Base-by-base conservation (phyloP, 2,113 vertebrate genomes). In the Tichodroma muraria region DNA sequence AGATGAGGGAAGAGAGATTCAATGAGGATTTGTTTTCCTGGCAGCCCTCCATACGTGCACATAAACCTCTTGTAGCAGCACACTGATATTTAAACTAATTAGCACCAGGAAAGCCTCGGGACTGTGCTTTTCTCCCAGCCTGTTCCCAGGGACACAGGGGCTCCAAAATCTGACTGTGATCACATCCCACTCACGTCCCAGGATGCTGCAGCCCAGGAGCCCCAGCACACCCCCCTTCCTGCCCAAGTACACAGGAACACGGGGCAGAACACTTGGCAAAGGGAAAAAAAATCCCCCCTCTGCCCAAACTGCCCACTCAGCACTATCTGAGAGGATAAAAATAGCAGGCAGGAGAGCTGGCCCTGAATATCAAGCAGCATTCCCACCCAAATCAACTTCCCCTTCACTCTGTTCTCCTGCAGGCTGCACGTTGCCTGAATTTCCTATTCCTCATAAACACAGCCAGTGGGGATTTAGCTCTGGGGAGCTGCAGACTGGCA, bases 261-360 rank as follows among this genome's bases (percentile, higher is more conserved):
- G 27, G 85, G 70, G 87, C 93, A 89, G 91, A 90, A 79, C 92
- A 95, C 72, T 77, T 83, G 64, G 83, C 87, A 87, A 75, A 82
- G 11, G 56, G 53, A 45, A 81, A 79, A 57, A 76, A 57, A 50
- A 40, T 13, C 47, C 11, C 85, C 88, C 87, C 83, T 44, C 90
- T 47, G 80, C 88, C 64, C 42, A 85, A 97, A 95, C 10, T 49
- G 89, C 95, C 84, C 80, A 64, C 75, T 97, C 95, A 96, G 96
- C 95, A 93, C 54, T 86, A 35, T 27, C 50, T 54, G 18, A 65
- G 81, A 37, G 73, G 91, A 72, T 90, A 96, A 96, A 97, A 97
- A 96, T 96, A 97, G 93, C 76, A 81, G 57, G 66, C 64, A 61
- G 93, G 42, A 80, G 81, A 71, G 89, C 94, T 93, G 79, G 92